These are phyloP conservation scores for Anastrepha obliqua DNA, from an alignment of 1,140 invertebrate genomes.

Conservation along the genomic window DNA sequence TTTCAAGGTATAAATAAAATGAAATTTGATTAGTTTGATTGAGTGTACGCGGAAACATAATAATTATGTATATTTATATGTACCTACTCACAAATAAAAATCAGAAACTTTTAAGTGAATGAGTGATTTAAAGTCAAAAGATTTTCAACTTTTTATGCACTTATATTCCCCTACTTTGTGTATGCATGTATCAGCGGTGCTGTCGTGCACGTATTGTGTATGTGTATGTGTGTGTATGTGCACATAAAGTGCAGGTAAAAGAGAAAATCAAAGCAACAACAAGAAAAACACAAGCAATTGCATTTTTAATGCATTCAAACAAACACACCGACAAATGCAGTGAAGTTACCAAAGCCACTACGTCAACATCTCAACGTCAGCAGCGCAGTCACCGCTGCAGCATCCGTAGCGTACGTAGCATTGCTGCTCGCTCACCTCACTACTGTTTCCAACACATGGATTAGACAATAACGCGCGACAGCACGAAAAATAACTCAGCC, in stretches of 20 bases:
- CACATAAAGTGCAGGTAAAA: constrained; percentile 22
- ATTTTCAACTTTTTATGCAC: constrained; percentile 1
- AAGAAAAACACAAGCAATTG: not conserved
- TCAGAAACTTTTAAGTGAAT: not conserved
- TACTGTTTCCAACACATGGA: no score
- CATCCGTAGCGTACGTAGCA: not conserved
- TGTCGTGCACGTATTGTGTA: not conserved
- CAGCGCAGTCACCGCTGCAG: not conserved
- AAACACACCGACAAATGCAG: not conserved
- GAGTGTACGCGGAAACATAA: no score
- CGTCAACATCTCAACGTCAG: not conserved
- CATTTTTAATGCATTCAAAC: not conserved
- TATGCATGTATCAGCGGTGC: not conserved
- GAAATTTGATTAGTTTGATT: no score
- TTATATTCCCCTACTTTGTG: not conserved
- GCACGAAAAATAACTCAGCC: not conserved
- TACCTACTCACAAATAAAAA: not conserved
- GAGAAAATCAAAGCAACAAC: constrained; percentile 16
- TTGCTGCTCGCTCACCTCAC: no score
- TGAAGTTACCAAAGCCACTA: not conserved
- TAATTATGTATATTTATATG: not conserved
- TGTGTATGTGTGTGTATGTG: not conserved
- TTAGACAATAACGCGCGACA: not conserved
- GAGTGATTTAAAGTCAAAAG: constrained; percentile 1
- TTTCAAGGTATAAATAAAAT: no score